Evolutionary conservation across 2,888 invertebrate species (phyloP).

Genomic region (Cosmia trapezina): DNA sequence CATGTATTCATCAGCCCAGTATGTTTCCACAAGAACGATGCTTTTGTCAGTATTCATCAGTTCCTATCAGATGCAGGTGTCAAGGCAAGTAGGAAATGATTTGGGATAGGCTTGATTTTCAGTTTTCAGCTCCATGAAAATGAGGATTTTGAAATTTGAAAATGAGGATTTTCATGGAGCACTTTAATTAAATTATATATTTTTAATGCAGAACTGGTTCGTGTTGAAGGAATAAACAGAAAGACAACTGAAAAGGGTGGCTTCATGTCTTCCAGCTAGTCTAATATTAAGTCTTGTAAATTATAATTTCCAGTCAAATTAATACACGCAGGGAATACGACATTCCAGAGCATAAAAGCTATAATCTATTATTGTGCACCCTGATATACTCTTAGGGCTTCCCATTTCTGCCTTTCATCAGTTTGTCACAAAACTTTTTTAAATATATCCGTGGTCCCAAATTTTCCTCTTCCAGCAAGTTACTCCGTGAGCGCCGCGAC

Average conservation of each 20-base stretch:
- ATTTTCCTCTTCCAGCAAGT: constrained; percentile 16
- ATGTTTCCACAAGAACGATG: background rate
- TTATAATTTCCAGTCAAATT: background rate
- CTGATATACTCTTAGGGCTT: too few relatives aligned
- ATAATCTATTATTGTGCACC: too few relatives aligned
- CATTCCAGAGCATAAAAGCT: background rate
- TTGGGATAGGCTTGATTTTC: background rate
- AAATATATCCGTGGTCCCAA: background rate
- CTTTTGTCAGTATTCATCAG: background rate
- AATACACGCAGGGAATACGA: background rate
- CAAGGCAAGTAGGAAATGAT: background rate
- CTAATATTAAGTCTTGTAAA: background rate
- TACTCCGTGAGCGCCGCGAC: background rate
- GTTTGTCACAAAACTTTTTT: too few relatives aligned
- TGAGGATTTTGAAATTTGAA: background rate
- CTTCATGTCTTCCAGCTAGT: background rate
- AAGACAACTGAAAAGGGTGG: background rate
- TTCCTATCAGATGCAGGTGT: background rate
- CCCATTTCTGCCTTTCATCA: too few relatives aligned
- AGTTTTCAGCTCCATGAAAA: background rate
- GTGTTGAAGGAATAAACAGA: background rate
- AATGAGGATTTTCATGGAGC: background rate
- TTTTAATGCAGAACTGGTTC: background rate
- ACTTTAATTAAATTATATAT: background rate
- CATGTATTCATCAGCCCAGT: too few relatives aligned